Evolutionary conservation across 2,888 invertebrate species (phyloP).

Genomic region (Buathra laborator): DNA sequence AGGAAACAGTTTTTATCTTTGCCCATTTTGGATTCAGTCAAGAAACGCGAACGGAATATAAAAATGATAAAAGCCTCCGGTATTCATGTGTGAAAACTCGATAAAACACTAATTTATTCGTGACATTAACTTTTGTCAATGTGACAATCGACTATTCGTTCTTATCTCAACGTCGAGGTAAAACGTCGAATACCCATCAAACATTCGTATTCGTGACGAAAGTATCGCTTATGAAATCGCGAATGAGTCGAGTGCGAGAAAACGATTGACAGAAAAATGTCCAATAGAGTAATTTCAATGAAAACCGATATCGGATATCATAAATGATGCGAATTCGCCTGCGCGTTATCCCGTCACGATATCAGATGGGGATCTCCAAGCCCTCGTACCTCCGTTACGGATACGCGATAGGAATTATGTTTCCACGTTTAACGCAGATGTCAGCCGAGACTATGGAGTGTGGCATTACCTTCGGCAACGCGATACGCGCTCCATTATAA

Average conservation of each 20-base stretch:
- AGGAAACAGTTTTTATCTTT: too few relatives aligned
- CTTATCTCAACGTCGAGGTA: not conserved
- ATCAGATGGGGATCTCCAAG: not conserved
- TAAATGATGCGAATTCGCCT: slow-evolving; percentile 69
- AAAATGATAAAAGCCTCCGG: too few relatives aligned
- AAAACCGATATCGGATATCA: slow-evolving; percentile 75
- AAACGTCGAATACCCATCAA: not conserved
- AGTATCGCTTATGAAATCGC: slow-evolving; percentile 54
- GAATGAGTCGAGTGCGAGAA: slow-evolving; percentile 49
- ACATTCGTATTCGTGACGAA: slow-evolving; percentile 36
- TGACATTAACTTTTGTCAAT: too few relatives aligned
- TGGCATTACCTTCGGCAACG: slow-evolving; percentile 47
- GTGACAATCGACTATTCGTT: too few relatives aligned
- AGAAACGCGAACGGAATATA: too few relatives aligned
- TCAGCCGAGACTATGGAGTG: slow-evolving; percentile 44
- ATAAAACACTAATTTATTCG: too few relatives aligned
- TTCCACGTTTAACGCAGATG: slow-evolving; percentile 36
- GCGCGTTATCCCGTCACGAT: slow-evolving; percentile 42
- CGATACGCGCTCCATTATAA: slow-evolving; percentile 45
- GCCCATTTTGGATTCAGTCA: too few relatives aligned
- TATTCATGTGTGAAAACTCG: too few relatives aligned
- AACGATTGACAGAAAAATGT: slow-evolving; percentile 55
- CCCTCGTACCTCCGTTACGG: not conserved
- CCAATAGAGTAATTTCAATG: slow-evolving; percentile 69
- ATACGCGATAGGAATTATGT: slow-evolving; percentile 48